Conservation (phyloP, 2,797 vertebrate genomes). For the Heterohyrax brucei region DNA sequence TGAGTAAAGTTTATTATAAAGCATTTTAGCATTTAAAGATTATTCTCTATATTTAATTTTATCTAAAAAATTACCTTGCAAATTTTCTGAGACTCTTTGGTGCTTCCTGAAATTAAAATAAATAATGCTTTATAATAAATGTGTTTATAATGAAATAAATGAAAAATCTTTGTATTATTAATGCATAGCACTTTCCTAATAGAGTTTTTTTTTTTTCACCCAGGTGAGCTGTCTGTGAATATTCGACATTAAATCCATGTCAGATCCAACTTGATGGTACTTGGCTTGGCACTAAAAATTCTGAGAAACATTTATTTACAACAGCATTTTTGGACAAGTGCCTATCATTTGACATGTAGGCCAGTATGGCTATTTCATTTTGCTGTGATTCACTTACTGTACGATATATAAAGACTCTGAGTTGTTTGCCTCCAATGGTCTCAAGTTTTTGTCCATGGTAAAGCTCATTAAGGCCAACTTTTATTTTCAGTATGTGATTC, state of each 20-base stretch:
- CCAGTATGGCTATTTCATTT: not conserved
- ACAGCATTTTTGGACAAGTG: not conserved
- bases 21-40: not conserved
- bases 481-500: constrained; percentile 97
- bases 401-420: constrained; percentile 98
- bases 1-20: not conserved
- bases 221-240: not conserved
- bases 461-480: constrained; percentile 94
- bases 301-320: not conserved
- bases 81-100: not conserved
- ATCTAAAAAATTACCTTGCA: not conserved
- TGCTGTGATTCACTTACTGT: constrained; percentile 92
- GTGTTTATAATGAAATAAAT: constrained; percentile 34
- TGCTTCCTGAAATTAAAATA: constrained; percentile 35
- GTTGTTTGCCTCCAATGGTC: constrained; percentile 95
- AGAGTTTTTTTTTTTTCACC: not conserved
- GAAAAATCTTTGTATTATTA: not conserved
- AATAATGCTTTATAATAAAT: constrained; percentile 8
- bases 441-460: constrained; percentile 97
- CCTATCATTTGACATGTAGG: not conserved
- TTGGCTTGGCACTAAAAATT: too few relatives aligned
- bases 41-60: not conserved
- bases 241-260: not conserved
- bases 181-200: not conserved
- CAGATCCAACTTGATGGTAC: too few relatives aligned